Base-by-base conservation (phyloP, 2,797 vertebrate species). In the Leuciscus waleckii region DNA sequence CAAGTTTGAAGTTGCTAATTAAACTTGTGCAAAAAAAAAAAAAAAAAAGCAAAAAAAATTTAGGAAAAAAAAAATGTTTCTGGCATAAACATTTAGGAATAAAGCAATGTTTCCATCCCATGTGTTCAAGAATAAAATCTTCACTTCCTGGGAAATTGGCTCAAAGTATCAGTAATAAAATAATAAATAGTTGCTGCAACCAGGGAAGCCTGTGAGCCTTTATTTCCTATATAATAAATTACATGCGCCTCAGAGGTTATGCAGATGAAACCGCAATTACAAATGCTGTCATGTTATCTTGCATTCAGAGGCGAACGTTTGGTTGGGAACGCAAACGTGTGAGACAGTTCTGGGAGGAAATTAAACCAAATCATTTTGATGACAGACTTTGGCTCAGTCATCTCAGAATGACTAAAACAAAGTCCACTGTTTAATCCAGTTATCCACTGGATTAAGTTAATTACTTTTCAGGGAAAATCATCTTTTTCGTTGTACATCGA, bases 131-230 rank as follows among this genome's bases (percentile, higher is more conserved):
- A 51, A 51, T 29, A 51, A 35, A 51, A 51, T 35, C 5, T 51
- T 74, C 2, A 75, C 46, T 75, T 23, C 7, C 46, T 75, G 29
- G 6, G 4, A 73, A 19, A 29, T 2, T 73, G n/a, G 70, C n/a
- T 29, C 41, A 73, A 54, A 54, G 32, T 51, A 76, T 58, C 32
- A 39, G 21, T 26, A 58, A 77, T 77, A 26, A 39, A 77, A 58
- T 39, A 77, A 77, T 76, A 23, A 49, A 37, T n/a, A n/a, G 21
- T 17, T 54, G 9, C 29, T 39, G 11, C 51, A 39, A 39, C 51
- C 32, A 56, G 32, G 74, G 13, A 58, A n/a, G 51, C 32, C 74
- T n/a, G 7, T 58, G 19, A 37, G 10, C 7, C 6, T 37, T 37
- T 54, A 23, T 32, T 37, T 21, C 32, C 32, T 10, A 68, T 21